Base-by-base conservation (phyloP, 2,888 invertebrate species). In the Drosophila fungiperda region DNA sequence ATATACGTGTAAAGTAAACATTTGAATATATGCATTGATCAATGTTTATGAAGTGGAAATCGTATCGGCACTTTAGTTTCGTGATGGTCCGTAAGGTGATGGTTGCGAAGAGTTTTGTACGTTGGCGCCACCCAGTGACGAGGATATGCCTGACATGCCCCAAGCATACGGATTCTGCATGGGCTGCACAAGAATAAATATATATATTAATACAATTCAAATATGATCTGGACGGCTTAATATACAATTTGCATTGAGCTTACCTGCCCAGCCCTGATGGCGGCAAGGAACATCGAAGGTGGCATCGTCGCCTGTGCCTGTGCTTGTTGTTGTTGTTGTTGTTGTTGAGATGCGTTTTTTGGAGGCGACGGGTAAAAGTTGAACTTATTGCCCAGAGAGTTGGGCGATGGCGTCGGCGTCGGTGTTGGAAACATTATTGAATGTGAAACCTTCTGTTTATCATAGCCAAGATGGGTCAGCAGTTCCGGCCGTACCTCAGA, bases 361-460 rank as follows among this genome's bases (percentile, higher is more conserved):
- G 50, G 20, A 9, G 42, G 17, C 12, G 72, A 9, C 7, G 70
- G 32, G 53, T 62, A 82, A 45, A 78, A 89, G 42, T 59, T 80
- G 6, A 87, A 89, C 48, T 82, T 77, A 45, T 73, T 79, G 33
- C 74, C 67, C 17, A 40, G 73, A 1, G 68, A 63, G 17, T 68
- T 77, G 26, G 90, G 82, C 48, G 86, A 81, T 23, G 89, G 87
- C 7, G 68, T 67, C 26, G 80, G 78, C 0, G 89, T 87, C 26
- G 80, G 78, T 0, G 89, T 87, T 7, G 81, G 80, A 62, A 91
- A 64, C 42, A 86, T 76, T 55, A 87, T 60, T n/a, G 77, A 73
- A 62, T 64, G 65, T 9, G 83, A 81, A 23, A 87, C 75, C 2
- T 61, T 57, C n/a, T 45, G 23, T 8, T 45, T 15, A 40, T 73